Base-by-base conservation (phyloP, 2,888 invertebrate species). In the Cistogaster globosa region DNA sequence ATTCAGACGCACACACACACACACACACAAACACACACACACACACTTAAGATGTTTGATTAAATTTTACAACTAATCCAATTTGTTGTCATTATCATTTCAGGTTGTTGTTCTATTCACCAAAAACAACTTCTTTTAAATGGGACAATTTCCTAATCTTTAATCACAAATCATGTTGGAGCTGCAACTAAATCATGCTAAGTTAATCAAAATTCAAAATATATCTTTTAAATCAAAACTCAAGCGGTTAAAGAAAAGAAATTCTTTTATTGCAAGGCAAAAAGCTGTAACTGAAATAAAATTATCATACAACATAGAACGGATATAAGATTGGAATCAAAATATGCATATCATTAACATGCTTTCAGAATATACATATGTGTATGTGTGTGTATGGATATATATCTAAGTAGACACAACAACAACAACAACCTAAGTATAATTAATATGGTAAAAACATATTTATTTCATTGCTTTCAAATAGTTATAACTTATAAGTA, bases 281-380 rank as follows among this genome's bases (percentile, higher is more conserved):
- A 26, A 20, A 58, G 16, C 36, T 20, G 38, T 51, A 53, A 67
- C 6, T 45, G 18, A 65, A 42, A 8, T 18, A 22, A 84, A 67
- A 76, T 84, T 67, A 77, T 77, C 77, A 81, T 81, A 77, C 48
- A 77, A 84, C 76, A 81, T 53, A 74, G 76, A 84, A 84, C 84
- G 84, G 84, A 84, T 77, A 81, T 68, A 62, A 84, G 84, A 84
- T 84, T 72, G 60, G 68, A 77, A 84, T 84, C 80, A 84, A 77
- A 84, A 72, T 76, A 84, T 80, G 76, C 72, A 77, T 72, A 72
- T 67, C 71, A 84, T 76, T 80, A 80, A 62, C 58, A 77, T 78
- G 78, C 57, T 75, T 32, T 32, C 22, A 48, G n/a, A 67, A 48
- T 42, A 42, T 42, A 12, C 42, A 12, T 42, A 12, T 12, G 12